Conservation (phyloP, 2,888 invertebrate genomes). For the Pyralis farinalis region DNA sequence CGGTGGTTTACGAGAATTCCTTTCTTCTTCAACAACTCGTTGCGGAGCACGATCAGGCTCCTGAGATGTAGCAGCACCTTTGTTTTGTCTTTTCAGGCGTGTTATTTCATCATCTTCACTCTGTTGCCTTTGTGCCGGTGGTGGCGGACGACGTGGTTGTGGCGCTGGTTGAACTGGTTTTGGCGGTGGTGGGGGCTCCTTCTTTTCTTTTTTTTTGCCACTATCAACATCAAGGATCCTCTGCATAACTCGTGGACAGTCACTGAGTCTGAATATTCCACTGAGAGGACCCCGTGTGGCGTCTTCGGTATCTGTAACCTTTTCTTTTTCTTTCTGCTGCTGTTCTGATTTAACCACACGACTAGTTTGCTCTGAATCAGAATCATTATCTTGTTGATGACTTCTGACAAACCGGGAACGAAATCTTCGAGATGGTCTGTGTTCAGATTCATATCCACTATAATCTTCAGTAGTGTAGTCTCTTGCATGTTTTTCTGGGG, state of each 20-base stretch:
- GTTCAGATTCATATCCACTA: constrained; percentile 84
- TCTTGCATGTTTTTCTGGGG: constrained; percentile 73
- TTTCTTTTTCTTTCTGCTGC: constrained; percentile 82
- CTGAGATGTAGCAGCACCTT: constrained; percentile 83
- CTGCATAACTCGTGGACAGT: constrained; percentile 94
- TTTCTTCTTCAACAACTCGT: constrained; percentile 80
- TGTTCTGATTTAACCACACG: constrained; percentile 85
- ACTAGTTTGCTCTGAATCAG: constrained; percentile 84
- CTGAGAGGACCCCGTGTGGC: constrained; percentile 92
- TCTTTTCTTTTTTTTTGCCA: constrained; percentile 88
- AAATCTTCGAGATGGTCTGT: constrained; percentile 85
- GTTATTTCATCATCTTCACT: constrained; percentile 96
- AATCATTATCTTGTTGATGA: constrained; percentile 87
- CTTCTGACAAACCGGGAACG: constrained; percentile 86
- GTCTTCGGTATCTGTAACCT: constrained; percentile 94
- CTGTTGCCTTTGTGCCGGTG: constrained; percentile 87
- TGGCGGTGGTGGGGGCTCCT: constrained; percentile 81
- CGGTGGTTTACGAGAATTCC: constrained; percentile 82
- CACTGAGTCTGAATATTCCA: constrained; percentile 92
- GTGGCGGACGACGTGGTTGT: constrained; percentile 77
- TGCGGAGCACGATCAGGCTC: constrained; percentile 81
- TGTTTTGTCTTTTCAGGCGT: constrained; percentile 92
- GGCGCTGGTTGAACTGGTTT: constrained; percentile 81
- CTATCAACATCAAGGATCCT: constrained; percentile 91
- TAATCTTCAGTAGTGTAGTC: constrained; percentile 85